These are phyloP conservation scores for Brachyalestes nurse DNA, from an alignment of 2,797 vertebrate genomes.

Conservation along the genomic window DNA sequence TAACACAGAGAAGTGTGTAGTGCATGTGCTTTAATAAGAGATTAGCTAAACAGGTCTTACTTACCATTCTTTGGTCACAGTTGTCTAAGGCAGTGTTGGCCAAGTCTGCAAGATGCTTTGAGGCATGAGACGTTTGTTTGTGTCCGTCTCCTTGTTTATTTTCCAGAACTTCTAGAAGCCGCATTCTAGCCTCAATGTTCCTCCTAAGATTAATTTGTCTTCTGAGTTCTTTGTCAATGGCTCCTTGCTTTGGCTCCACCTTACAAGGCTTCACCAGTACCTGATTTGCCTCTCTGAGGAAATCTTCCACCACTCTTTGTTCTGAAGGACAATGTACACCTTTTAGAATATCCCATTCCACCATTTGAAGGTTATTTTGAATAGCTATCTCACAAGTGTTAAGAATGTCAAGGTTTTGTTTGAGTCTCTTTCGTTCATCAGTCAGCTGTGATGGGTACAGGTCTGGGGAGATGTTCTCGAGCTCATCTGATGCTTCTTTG, in stretches of 20 bases:
- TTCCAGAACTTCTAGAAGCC: constrained; percentile 70
- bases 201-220: constrained; percentile 76
- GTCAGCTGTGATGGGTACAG: constrained; percentile 74
- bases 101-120: constrained; percentile 66
- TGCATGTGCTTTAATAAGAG: background rate
- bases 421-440: constrained; percentile 67
- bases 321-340: constrained; percentile 66
- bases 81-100: constrained; percentile 71
- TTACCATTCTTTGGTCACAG: constrained; percentile 78
- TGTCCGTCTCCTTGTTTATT: constrained; percentile 54
- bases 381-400: constrained; percentile 61
- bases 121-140: constrained; percentile 56
- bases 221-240: constrained; percentile 73
- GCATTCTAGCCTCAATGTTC: constrained; percentile 75
- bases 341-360: constrained; percentile 69
- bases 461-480: constrained; percentile 71
- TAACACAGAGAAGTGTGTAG: background rate
- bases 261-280: constrained; percentile 70
- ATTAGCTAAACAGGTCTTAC: constrained; percentile 45
- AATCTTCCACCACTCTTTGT: constrained; percentile 49
- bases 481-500: constrained; percentile 64
- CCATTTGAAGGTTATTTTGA: constrained; percentile 66
- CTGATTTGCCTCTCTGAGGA: constrained; percentile 60
- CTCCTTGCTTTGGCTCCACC: constrained; percentile 70
- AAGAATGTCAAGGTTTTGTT: constrained; percentile 64